Base-by-base conservation (phyloP, 2,113 vertebrate species). In the Centrocercus urophasianus region DNA sequence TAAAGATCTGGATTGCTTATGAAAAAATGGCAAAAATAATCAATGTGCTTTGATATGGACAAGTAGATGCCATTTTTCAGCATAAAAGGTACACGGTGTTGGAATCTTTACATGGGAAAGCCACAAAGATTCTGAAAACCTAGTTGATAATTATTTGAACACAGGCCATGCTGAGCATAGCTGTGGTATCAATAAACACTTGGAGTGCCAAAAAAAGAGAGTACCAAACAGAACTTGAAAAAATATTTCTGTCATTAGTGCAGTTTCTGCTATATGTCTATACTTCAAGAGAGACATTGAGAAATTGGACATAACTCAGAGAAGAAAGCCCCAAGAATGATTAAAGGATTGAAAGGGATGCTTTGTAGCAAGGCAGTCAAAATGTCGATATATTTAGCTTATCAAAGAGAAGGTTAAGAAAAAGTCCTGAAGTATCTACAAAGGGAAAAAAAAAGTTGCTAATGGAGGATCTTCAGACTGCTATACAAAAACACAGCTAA, bases 261-360 rank as follows among this genome's bases (percentile, higher is more conserved):
- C 30, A 59, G n/a, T 83, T 92, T 89, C 63, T 93, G 60, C 45
- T 54, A 70, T 63, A 54, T n/a, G 66, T n/a, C 54, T 76, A 13
- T 73, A 50, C 45, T 56, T 96, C 50, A 93, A 64, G 38, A 74
- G 76, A 74, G 87, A 83, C 50, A 28, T 42, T 63, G 67, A 90
- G 60, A 88, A 86, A 93, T 28, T 85, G 78, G 50, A 77, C 52
- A 34, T 34, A 88, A 73, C 40, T 83, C 28, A 67, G 54, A 65
- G 70, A 94, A 93, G 40, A 91, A 95, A 95, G 60, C 25, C 52
- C 25, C 45, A 61, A 77, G 65, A 88, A 83, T 83, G 72, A 95
- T 93, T 88, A 88, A 90, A 94, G 83, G 21, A 38, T 86, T 86
- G 67, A 81, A 88, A 79, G 40, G n/a, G 19, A 40, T 1, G 5